phyloP scores from a whole-genome alignment of 2,113 vertebrate genomes.

The Austrofundulus limnaeus region DNA sequence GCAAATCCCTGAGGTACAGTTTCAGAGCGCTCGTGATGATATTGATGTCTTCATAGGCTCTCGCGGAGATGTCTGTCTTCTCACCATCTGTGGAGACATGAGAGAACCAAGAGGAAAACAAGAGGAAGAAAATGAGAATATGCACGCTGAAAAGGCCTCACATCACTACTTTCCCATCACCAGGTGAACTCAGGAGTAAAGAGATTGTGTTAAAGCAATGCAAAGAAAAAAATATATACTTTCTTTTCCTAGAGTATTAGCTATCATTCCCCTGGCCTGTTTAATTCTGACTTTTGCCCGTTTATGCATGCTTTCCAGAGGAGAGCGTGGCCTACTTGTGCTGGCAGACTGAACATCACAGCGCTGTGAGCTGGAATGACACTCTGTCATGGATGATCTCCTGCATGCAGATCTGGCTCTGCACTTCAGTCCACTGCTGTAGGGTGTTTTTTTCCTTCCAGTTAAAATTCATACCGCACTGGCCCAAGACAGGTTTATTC shows the following conservation, averaged over 20 bases:
- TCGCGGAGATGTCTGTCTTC: constrained; percentile 98
- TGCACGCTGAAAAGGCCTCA: constrained; percentile 23
- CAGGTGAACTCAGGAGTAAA: constrained; percentile 22
- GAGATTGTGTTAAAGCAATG: constrained; percentile 12
- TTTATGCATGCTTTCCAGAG: constrained; percentile 58
- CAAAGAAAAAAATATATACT: constrained; percentile 11
- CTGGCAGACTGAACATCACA: constrained; percentile 71
- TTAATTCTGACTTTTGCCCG: constrained; percentile 58
- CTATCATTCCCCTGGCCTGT: constrained; percentile 59
- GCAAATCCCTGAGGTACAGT: constrained; percentile 99
- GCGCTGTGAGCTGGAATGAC: constrained; percentile 75
- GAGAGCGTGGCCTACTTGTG: constrained; percentile 75
- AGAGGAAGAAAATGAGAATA: constrained; percentile 21
- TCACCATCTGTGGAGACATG: constrained; percentile 89
- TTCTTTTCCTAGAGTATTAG: constrained; percentile 47
- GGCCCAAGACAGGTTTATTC: constrained; percentile 57
- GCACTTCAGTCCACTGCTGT: constrained; percentile 54
- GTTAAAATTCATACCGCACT: constrained; percentile 66
- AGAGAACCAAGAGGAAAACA: constrained; percentile 26
- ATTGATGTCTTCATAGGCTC: constrained; percentile 99
- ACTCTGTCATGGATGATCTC: constrained; percentile 75
- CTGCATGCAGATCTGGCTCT: constrained; percentile 57
- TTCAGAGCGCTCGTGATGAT: constrained; percentile 99
- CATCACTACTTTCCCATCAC: constrained; percentile 34
- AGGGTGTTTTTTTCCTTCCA: constrained; percentile 50